Evolutionary conservation across 2,113 vertebrate species (phyloP).

Genomic region (Callocephalon fimbriatum): DNA sequence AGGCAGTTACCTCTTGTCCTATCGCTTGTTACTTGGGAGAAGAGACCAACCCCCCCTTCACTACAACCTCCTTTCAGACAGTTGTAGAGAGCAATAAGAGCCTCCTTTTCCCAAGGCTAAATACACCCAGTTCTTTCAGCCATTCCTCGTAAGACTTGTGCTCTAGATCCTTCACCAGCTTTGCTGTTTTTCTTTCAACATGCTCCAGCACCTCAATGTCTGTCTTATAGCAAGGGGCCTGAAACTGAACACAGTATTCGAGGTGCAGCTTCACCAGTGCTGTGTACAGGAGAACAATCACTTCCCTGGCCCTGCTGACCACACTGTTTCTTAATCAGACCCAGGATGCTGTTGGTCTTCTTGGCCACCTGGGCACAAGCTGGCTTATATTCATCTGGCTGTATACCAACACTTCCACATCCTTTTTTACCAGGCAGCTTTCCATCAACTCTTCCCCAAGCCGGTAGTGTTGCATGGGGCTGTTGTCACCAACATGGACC

Average conservation of each 20-base stretch:
- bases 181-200: not conserved
- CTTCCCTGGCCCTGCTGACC: not conserved
- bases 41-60: not conserved
- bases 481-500: rapidly evolving
- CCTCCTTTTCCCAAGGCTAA: not conserved
- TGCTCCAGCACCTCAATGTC: not conserved
- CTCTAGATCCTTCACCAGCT: not conserved
- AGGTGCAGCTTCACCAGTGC: not conserved
- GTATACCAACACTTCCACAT: not conserved
- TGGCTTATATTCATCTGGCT: not conserved
- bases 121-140: not conserved
- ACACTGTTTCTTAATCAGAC: not conserved
- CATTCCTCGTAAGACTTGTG: rapidly evolving
- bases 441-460: not conserved
- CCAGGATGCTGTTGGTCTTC: rapidly evolving
- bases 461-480: not conserved
- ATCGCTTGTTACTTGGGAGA: not conserved
- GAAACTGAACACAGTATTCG: not conserved
- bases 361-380: too few species aligned
- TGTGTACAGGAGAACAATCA: not conserved
- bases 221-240: not conserved
- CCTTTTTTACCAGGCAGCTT: not conserved
- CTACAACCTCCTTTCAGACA: not conserved
- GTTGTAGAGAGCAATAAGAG: not conserved
- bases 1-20: not conserved